Conservation (phyloP, 2,797 vertebrate genomes). For the Thamnophis elegans region DNA sequence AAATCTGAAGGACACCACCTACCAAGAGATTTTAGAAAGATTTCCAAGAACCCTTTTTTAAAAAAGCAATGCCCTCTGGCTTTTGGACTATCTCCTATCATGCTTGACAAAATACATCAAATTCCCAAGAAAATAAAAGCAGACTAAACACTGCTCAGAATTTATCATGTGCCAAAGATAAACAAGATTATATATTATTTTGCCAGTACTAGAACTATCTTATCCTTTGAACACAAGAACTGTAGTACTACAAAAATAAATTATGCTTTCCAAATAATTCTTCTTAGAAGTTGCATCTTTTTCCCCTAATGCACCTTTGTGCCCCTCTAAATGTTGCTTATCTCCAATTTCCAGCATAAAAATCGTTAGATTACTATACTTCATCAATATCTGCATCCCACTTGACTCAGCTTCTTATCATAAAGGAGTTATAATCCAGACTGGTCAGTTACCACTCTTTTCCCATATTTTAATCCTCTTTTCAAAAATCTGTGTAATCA, state of each 20-base stretch:
- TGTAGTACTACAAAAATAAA: neutral
- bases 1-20: neutral
- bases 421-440: neutral
- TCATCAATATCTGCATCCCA: neutral
- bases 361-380: neutral
- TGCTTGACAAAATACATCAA: neutral
- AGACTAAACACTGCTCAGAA: neutral
- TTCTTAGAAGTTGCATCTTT: neutral
- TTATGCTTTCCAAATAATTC: neutral
- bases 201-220: neutral
- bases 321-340: neutral
- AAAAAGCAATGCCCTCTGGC: neutral
- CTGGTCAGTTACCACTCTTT: neutral
- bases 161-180: neutral
- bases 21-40: neutral
- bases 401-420: neutral
- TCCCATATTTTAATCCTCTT: neutral
- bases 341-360: neutral
- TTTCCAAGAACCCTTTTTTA: neutral
- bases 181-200: slow-evolving; percentile 1
- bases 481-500: neutral
- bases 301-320: neutral
- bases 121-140: neutral
- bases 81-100: neutral
- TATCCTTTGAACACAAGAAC: neutral